Base-by-base conservation (phyloP, 2,797 vertebrate genomes). In the Carapus acus region DNA sequence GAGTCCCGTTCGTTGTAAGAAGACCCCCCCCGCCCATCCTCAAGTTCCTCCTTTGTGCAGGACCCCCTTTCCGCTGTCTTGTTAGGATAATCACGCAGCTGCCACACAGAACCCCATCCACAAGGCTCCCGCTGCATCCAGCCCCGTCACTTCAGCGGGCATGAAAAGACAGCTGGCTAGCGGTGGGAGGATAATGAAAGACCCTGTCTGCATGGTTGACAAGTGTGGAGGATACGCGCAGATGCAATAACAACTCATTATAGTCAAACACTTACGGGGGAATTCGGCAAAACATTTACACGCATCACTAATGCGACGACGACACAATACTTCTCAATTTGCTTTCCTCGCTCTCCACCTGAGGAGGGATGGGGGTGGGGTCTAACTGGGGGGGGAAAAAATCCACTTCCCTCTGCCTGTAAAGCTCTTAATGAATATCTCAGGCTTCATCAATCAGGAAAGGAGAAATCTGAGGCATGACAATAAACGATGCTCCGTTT, bases 201-300 rank as follows among this genome's bases (percentile, higher is more conserved):
- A 78, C 58, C 63, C 52, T 45, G 58, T 75, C 65, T 65, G 62
- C 43, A n/a, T 48, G 57, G 64, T 44, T 77, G 76, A 80, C 78
- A 77, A 78, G 68, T 69, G 65, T 74, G 69, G 74, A 74, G 44
- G 65, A 77, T 64, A 71, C 61, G 78, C 68, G 65, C 54, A 51
- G 38, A 74, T 64, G 54, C 75, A 62, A 65, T 58, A 75, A 64
- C 71, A 73, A 69, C 54, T 67, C 60, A 74, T 80, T 73, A 76
- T 23, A 72, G 55, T 49, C 57, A 62, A 58, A 77, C 59, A 55
- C 49, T 21, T 22, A 39, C 22, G 9, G 5, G 52, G 54, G 56
- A 67, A 67, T 66, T 65, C 57, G 61, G 59, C 58, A 52, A 65
- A 50, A 59, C 69, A 69, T 76, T n/a, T 75, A 64, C 41, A 65